Base-by-base conservation (phyloP, 2,113 vertebrate species). In the Chloroceryle aenea region DNA sequence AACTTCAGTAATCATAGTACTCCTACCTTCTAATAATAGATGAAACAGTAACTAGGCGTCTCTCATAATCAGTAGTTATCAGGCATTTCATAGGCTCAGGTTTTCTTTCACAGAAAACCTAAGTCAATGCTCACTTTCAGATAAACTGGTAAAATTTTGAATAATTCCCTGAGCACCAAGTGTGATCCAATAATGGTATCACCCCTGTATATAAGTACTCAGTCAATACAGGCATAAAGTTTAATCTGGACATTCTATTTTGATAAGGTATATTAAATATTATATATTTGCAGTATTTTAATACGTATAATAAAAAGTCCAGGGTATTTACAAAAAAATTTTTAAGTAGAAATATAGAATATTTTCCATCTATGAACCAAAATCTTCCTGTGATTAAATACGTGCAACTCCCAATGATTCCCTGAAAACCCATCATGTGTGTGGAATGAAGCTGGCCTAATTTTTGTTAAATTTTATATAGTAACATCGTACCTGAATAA, bases 381-480 rank as follows among this genome's bases (percentile, higher is more conserved):
- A 79, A 85, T 43, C 11, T 62, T 71, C 14, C 27, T 66, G 17
- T 78, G 55, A 59, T 76, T 75, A 67, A 59, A 25, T 26, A 42
- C 21, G 13, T 47, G 32, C 18, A 82, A 47, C 13, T 85, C 53
- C 27, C 30, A 80, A 34, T 45, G 40, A 63, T 72, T 80, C 53
- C 71, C 53, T 82, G 52, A 86, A 91, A 81, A 72, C 4, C 23
- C 1, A 0, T 9, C 25, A 34, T 40, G 40, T 34, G 13, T 71
- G 21, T 61, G 20, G 16, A 58, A n/a, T n/a, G 83, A 95, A 94
- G 48, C 40, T 96, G 80, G 69, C 73, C 93, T 95, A 38, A 68
- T 90, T 96, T 95, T 63, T 68, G 18, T 66, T 47, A 59, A 43
- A 9, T 85, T 95, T 92, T 74, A 56, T 72, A 92, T 4, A 94